Evolutionary conservation across 2,888 invertebrate species (phyloP).

Genomic region (Philonicus albiceps): DNA sequence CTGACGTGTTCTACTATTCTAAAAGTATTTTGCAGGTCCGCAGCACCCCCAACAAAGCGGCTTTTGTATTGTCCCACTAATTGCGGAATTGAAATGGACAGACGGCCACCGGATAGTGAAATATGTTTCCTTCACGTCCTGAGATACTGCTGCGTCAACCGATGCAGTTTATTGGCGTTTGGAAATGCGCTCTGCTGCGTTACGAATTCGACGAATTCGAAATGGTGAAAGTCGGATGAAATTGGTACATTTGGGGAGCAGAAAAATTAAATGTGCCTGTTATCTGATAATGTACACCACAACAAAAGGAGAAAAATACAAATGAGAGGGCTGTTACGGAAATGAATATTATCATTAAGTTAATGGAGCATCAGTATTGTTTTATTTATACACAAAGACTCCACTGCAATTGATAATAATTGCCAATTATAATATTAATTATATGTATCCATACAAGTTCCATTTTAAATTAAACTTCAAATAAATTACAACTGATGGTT

Average conservation of each 20-base stretch:
- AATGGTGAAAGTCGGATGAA: neutral
- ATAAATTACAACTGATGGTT: no score
- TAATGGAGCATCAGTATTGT: neutral
- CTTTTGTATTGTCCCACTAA: neutral
- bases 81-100: neutral
- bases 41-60: neutral
- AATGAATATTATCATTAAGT: neutral
- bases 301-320: neutral
- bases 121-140: neutral
- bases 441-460: no score
- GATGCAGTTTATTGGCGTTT: neutral
- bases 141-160: neutral
- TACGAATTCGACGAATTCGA: neutral
- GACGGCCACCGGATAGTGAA: neutral
- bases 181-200: neutral
- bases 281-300: neutral
- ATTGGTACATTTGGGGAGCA: neutral
- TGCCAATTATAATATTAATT: neutral
- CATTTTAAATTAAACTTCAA: no score
- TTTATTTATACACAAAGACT: neutral
- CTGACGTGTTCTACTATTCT: neutral
- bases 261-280: neutral
- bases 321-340: neutral
- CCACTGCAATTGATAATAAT: neutral
- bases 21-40: neutral